Evolutionary conservation across 2,113 vertebrate species (phyloP).

Genomic region (Saimiri boliviensis): DNA sequence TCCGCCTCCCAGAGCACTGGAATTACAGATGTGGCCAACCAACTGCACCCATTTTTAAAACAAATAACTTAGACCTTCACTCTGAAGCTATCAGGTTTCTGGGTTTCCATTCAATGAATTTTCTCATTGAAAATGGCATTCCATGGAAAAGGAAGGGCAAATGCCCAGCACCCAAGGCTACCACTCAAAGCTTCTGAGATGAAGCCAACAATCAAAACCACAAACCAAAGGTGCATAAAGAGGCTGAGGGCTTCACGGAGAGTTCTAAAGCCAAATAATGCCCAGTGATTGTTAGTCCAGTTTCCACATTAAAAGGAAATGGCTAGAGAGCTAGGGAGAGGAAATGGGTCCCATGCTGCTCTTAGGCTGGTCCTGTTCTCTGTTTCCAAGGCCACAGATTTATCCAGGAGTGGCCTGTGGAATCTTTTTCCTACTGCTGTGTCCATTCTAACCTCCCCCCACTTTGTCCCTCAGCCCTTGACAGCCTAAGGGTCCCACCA

Average conservation of each 20-base stretch:
- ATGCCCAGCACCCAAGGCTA: background rate
- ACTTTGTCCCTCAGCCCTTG: background rate
- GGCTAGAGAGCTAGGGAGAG: background rate
- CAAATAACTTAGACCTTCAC: background rate
- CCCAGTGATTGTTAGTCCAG: background rate
- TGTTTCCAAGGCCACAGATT: background rate
- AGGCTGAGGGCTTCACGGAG: background rate
- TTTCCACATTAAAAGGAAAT: background rate
- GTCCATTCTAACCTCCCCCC: background rate
- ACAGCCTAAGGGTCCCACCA: background rate
- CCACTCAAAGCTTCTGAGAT: background rate
- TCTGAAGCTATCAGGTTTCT: background rate
- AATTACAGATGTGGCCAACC: too few relatives aligned
- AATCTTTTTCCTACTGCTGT: background rate
- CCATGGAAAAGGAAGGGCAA: background rate
- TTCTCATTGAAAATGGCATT: background rate
- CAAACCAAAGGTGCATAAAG: background rate
- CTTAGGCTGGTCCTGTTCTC: background rate
- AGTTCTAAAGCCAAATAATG: background rate
- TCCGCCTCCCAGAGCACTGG: too few relatives aligned
- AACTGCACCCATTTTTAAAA: background rate
- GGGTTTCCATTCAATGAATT: accelerated
- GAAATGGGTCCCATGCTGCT: background rate
- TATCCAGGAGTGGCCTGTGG: background rate
- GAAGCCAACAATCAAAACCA: background rate